Evolutionary conservation across 2,888 invertebrate genomes (phyloP).

Genomic region (Agrotis puta): DNA sequence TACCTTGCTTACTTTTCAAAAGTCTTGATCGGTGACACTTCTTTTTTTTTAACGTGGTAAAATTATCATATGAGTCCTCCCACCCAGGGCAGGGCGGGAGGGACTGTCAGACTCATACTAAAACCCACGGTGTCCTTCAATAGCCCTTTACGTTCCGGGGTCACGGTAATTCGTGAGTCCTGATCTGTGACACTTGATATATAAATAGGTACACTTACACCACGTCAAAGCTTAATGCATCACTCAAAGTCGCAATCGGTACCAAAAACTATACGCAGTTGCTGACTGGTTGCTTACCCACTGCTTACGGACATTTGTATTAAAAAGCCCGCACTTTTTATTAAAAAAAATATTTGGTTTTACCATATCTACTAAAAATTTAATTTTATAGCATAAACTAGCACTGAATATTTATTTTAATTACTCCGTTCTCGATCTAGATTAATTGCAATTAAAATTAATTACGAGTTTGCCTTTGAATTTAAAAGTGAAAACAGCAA

Average conservation of each 20-base stretch:
- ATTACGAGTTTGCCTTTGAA: background rate
- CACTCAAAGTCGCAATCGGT: background rate
- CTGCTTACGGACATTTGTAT: background rate
- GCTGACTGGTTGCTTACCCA: background rate
- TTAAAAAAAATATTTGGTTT: background rate
- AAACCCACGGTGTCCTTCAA: too few species aligned
- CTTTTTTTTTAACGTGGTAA: too few species aligned
- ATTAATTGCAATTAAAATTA: slow-evolving; percentile 10
- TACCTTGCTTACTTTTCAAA: background rate
- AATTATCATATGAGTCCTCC: too few species aligned
- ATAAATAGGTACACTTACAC: too few species aligned
- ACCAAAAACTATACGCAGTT: background rate
- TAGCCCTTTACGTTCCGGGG: too few species aligned
- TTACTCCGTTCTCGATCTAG: background rate
- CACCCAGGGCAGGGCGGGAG: too few species aligned
- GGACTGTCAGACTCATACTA: too few species aligned
- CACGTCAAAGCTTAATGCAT: background rate
- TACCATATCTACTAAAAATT: background rate
- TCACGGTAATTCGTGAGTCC: too few species aligned
- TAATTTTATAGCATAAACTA: background rate
- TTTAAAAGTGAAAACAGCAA: background rate
- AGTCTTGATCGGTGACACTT: too few species aligned
- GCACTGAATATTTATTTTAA: background rate
- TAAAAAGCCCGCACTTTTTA: background rate
- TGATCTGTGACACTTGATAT: too few species aligned